Percentiles rank a stretch among this genome's conserved stretches.
These are phyloP conservation scores for Microcebus murinus DNA, from an alignment of 2,113 vertebrate genomes.

Conservation along the genomic window DNA sequence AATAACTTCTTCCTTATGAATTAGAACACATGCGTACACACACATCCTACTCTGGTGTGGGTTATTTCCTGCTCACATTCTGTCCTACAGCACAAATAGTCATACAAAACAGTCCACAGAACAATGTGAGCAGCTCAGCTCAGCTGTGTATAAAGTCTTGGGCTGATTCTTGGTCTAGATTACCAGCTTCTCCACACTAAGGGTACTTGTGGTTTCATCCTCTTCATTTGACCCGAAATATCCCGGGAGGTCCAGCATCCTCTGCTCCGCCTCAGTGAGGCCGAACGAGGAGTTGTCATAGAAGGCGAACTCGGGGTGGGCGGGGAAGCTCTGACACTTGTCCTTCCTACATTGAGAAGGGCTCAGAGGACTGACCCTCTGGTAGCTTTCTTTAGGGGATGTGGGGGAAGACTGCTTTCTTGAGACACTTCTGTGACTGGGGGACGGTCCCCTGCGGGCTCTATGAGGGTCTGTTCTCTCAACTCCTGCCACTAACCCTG, in stretches of 20 bases:
- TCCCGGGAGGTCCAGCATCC: conserved; percentile 92
- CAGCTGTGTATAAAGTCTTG: too few relatives aligned
- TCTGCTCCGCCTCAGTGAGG: conserved; percentile 92
- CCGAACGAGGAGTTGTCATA: conserved; percentile 90
- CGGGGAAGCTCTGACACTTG: conserved; percentile 91
- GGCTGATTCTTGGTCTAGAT: conserved; percentile 75
- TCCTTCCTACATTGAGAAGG: conserved; percentile 87
- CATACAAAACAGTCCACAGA: neutral
- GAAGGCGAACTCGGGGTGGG: conserved; percentile 88
- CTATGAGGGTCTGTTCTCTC: conserved; percentile 89
- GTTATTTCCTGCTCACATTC: neutral
- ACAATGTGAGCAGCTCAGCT: neutral
- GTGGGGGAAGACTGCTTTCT: conserved; percentile 88
- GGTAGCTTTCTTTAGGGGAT: conserved; percentile 80
- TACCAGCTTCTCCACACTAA: conserved; percentile 88
- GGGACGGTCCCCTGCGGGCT: conserved; percentile 90
- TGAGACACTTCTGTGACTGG: conserved; percentile 89
- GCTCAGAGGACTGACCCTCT: conserved; percentile 88
- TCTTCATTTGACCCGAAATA: conserved; percentile 90
- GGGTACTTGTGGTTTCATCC: conserved; percentile 85
- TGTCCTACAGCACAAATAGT: neutral
- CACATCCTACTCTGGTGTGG: neutral
- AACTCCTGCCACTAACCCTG: conserved; percentile 59
- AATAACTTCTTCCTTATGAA: conserved; percentile 41
- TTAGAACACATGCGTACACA: neutral